A percentile compares a stretch with the other conserved stretches of the same genome.
phyloP scores from a whole-genome alignment of 2,113 vertebrate genomes.

The Ahaetulla prasina region DNA sequence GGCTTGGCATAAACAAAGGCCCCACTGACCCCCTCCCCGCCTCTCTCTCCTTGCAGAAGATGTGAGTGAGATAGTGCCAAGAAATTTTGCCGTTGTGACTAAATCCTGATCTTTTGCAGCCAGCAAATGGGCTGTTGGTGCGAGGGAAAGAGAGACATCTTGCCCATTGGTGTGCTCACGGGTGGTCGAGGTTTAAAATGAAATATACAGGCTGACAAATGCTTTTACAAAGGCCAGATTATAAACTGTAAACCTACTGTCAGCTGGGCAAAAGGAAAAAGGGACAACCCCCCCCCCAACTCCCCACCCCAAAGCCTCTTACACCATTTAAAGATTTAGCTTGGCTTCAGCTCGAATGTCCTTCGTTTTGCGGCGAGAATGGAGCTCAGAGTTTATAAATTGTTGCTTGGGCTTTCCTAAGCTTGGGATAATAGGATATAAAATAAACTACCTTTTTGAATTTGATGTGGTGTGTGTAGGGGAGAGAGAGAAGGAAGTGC shows the following conservation, averaged over 20 bases:
- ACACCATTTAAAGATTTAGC: slow-evolving; percentile 70
- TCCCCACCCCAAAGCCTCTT: slow-evolving; percentile 61
- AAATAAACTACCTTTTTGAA: slow-evolving; percentile 62
- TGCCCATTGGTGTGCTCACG: slow-evolving; percentile 76
- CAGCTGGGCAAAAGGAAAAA: slow-evolving; percentile 73
- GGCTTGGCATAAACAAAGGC: slow-evolving; percentile 80
- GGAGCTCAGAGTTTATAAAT: slow-evolving; percentile 63
- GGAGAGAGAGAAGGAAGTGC: background rate
- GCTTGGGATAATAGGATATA: slow-evolving; percentile 58
- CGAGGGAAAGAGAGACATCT: slow-evolving; percentile 73
- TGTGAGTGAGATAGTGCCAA: slow-evolving; percentile 67
- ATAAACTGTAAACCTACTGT: slow-evolving; percentile 91
- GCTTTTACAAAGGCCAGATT: slow-evolving; percentile 86
- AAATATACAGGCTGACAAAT: slow-evolving; percentile 90
- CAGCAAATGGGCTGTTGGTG: slow-evolving; percentile 69
- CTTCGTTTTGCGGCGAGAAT: slow-evolving; percentile 57
- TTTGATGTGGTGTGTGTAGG: background rate
- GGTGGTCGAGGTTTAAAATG: slow-evolving; percentile 86
- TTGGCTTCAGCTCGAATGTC: slow-evolving; percentile 61
- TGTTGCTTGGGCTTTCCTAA: slow-evolving; percentile 57
- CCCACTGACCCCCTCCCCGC: background rate
- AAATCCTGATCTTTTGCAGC: slow-evolving; percentile 75
- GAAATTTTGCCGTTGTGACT: slow-evolving; percentile 70
- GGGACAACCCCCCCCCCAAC: slow-evolving; percentile 10
- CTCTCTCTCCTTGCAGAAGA: slow-evolving; percentile 57